These are phyloP conservation scores for Pseudococcus viburni DNA, from an alignment of 2,888 invertebrate genomes.

Conservation along the genomic window DNA sequence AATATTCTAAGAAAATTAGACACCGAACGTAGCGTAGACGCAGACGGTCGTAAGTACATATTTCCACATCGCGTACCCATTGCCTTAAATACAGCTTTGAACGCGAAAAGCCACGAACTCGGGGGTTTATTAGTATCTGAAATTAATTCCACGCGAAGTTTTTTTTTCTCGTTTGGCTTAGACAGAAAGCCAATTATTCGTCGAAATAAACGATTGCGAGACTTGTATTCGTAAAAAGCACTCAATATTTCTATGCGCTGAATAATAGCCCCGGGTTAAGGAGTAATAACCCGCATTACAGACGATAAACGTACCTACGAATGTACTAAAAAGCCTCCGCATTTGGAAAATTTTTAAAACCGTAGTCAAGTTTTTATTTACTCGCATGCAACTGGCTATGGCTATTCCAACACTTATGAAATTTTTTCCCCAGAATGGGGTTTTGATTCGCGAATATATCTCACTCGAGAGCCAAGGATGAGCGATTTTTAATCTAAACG, in stretches of 20 bases:
- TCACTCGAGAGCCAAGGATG: background rate
- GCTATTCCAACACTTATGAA: background rate
- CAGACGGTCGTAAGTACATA: background rate
- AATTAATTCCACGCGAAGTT: constrained; percentile 56
- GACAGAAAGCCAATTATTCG: constrained; percentile 51
- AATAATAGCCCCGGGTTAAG: constrained; percentile 30
- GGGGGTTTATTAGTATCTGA: constrained; percentile 30
- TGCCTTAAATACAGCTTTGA: constrained; percentile 12
- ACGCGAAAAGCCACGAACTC: background rate
- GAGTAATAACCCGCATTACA: constrained; percentile 59
- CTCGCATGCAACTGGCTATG: constrained; percentile 38
- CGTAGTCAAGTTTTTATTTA: constrained; percentile 14
- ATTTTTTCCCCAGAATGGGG: background rate
- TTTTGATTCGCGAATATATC: background rate
- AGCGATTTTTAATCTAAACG: background rate
- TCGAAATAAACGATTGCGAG: constrained; percentile 41
- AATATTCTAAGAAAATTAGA: constrained; percentile 26
- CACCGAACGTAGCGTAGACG: background rate
- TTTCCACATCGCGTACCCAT: background rate
- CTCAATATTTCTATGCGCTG: background rate
- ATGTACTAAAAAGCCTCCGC: constrained; percentile 1
- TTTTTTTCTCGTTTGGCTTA: background rate
- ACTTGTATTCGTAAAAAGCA: constrained; percentile 52
- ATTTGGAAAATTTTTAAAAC: background rate
- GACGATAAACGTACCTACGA: constrained; percentile 47